Base-by-base conservation (phyloP, 1,140 invertebrate species). In the Drosophila saltans region DNA sequence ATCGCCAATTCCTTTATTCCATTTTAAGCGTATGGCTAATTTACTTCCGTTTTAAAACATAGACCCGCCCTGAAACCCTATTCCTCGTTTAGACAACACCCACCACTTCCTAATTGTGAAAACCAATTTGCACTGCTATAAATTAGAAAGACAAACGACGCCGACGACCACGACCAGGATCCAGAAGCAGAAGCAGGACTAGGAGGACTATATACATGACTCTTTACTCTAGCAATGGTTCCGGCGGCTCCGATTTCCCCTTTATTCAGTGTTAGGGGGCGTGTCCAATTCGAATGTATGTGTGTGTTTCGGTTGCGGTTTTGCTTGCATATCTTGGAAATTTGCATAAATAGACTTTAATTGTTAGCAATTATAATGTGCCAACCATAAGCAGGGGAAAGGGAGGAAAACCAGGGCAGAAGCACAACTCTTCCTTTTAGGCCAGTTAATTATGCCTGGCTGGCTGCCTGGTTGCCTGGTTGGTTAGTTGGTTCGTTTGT, bases 331-430 rank as follows among this genome's bases (percentile, higher is more conserved):
- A 88, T 88, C 84, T 88, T 88, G 84, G 69, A 84, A 89, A 88
- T 88, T 88, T 88, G 81, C 84, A 89, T 88, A 88, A 88, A 88
- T 88, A 89, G 84, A 88, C 84, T 89, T 88, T 88, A 88, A 88
- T 88, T 88, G 84, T 88, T 88, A 89, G 84, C 84, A 88, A 88
- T 88, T 88, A 88, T 88, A 88, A 88, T 89, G 73, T 89, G 73
- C 80, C 69, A 80, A 72, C 65, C 56, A 71, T 40, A 11, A 4
- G 28, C 2, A 30, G 28, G 28, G 28, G 33, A 7, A 5, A 7
- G 33, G 33, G 33, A 1, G 33, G 3, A 36, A 36, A 73, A 26
- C 56, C 58, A 64, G 68, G 66, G 61, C 72, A 63, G 60, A 41
- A 36, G 55, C 41, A 39, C 56, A 67, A 58, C 60, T 76, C 28